Percentiles rank a stretch among this genome's conserved stretches.
phyloP scores from a whole-genome alignment of 2,888 invertebrate species.

The Subacronicta megacephala region DNA sequence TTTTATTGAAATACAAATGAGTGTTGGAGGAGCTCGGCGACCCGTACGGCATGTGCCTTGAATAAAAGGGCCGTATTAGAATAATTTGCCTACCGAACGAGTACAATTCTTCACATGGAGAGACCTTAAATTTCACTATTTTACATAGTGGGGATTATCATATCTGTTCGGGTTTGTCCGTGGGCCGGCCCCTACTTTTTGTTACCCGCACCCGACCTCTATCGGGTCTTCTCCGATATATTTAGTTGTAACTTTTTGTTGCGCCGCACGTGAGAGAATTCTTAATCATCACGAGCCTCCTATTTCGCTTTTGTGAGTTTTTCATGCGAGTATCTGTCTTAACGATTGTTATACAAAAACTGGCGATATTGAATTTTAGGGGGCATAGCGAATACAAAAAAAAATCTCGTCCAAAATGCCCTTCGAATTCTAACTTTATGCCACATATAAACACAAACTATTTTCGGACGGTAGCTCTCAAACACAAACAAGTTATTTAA shows the following conservation, averaged over 20 bases:
- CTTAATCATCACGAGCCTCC: conserved; percentile 76
- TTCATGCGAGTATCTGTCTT: conserved; percentile 58
- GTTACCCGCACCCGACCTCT: conserved; percentile 86
- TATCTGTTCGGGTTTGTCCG: conserved; percentile 84
- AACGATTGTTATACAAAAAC: conserved; percentile 22
- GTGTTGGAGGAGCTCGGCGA: conserved; percentile 76
- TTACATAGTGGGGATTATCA: conserved; percentile 89
- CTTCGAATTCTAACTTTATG: background rate
- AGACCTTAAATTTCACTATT: conserved; percentile 89
- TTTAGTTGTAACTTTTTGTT: conserved; percentile 90
- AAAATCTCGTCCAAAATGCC: background rate
- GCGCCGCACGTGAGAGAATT: conserved; percentile 84
- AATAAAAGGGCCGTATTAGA: conserved; percentile 89
- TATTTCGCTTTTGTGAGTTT: conserved; percentile 68
- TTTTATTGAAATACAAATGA: conserved; percentile 89
- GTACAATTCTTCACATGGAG: conserved; percentile 89
- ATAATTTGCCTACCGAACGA: conserved; percentile 87
- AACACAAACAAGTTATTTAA: conserved; percentile 23
- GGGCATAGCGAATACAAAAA: no score
- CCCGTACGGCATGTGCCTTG: conserved; percentile 83
- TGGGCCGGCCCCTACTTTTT: conserved; percentile 81
- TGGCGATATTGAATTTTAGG: conserved; percentile 18
- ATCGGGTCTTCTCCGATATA: conserved; percentile 87
- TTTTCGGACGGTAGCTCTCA: conserved; percentile 11
- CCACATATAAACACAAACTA: background rate